These are phyloP conservation scores for Schlechtendalia chinensis DNA, from an alignment of 1,140 invertebrate genomes.

Conservation along the genomic window DNA sequence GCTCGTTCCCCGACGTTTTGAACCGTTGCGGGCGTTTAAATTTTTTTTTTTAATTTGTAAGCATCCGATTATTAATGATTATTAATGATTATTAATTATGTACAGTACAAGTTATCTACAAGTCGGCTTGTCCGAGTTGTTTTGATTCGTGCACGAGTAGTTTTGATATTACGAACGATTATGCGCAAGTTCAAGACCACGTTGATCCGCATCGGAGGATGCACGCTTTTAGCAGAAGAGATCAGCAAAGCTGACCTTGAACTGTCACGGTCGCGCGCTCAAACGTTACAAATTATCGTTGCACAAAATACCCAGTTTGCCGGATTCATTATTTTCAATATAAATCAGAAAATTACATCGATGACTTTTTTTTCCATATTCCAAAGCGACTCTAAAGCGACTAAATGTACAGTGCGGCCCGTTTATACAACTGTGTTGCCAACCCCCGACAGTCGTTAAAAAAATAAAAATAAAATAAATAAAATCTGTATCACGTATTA, in stretches of 20 bases:
- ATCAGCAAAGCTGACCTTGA: slow-evolving; percentile 43
- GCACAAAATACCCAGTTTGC: slow-evolving; percentile 4
- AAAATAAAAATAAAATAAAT: background rate
- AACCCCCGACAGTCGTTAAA: slow-evolving; percentile 36
- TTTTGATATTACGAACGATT: slow-evolving; percentile 11
- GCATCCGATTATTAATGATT: slow-evolving; percentile 24
- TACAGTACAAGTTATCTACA: slow-evolving; percentile 35
- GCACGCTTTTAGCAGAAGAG: slow-evolving; percentile 11
- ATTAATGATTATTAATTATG: background rate
- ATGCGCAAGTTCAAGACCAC: slow-evolving; percentile 36
- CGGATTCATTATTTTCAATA: background rate
- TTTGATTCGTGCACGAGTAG: slow-evolving; percentile 4
- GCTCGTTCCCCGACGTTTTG: no score
- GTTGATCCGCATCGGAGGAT: background rate
- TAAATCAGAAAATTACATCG: slow-evolving; percentile 17
- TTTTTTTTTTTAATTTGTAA: slow-evolving; percentile 34
- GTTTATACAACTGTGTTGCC: slow-evolving; percentile 46
- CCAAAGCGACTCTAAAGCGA: slow-evolving; percentile 49
- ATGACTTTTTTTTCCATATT: slow-evolving; percentile 37
- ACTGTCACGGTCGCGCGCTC: slow-evolving; percentile 4
- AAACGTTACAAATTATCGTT: no score
- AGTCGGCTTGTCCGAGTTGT: background rate
- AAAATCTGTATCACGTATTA: background rate
- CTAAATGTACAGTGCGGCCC: slow-evolving; percentile 47
- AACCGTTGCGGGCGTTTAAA: background rate